Evolutionary conservation across 1,140 invertebrate species (phyloP), one percentile per base, ranked within the genome.

Genomic region (Panonychus citri): DNA sequence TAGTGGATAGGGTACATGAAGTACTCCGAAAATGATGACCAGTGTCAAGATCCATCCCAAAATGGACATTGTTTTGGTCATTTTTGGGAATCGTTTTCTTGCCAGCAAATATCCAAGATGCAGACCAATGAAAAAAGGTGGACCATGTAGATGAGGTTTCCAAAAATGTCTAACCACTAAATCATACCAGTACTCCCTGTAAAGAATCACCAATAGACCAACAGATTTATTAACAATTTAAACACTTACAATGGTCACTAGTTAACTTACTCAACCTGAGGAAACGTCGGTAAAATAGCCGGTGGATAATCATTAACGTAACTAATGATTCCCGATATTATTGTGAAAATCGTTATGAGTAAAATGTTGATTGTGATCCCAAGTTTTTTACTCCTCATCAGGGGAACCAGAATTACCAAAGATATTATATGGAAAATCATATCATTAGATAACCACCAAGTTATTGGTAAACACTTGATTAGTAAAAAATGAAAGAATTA

Each of bases 71-170:
- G 27, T 17, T 15, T 24, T 55, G 7, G 37, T 13, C 26, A 43
- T 13, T 55, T 55, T 55, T 2, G 24, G n/a, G 13, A 25, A 28
- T 24, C 27, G 15, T 27, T 28, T 26, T 27, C 27, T 42, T 13
- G 42, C 54, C 7, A 55, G 24, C 3, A 27, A 26, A 21, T 55
- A 55, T 1, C 54, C 54, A 4, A 43, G 26, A 43, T 19, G 17
- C 10, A 55, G 17, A 2, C 54, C 54, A 28, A 55, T 42, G 40
- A 55, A 46, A 25, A 55, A 55, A 26, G 34, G 40, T 27, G 54
- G 39, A 17, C 25, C 54, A 34, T 55, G 54, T 8, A 42, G 21
- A 55, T 55, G 43, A 17, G 54, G 54, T 43, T 43, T 43, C 39
- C 42, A 55, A 46, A 55, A 55, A 24, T 30, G 43, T 15, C 40